These are phyloP conservation scores for Lethocerus indicus DNA, from an alignment of 1,140 invertebrate genomes.

Conservation along the genomic window DNA sequence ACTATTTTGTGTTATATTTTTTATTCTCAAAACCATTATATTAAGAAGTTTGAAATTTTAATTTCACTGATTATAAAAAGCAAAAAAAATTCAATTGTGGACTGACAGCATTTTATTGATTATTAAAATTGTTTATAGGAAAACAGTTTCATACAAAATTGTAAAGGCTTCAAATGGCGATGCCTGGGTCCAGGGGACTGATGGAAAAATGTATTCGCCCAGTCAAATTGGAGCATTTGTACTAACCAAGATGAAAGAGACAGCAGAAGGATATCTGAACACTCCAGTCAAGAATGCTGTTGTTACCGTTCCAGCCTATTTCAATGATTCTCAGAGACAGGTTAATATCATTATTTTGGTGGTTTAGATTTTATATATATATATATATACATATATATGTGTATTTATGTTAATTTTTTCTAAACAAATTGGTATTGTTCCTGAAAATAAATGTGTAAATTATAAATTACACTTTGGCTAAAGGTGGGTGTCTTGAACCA, in stretches of 20 bases:
- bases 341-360: conserved; percentile 21
- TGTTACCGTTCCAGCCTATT: conserved; percentile 89
- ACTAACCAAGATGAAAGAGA: conserved; percentile 92
- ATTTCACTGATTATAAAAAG: too few relatives aligned
- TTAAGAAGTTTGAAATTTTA: too few relatives aligned
- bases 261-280: conserved; percentile 76
- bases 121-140: conserved; percentile 33
- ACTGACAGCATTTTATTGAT: too few relatives aligned
- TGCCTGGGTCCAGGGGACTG: conserved; percentile 88
- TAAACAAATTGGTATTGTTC: background rate
- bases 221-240: conserved; percentile 92
- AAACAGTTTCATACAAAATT: conserved; percentile 93
- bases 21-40: too few relatives aligned
- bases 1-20: too few relatives aligned
- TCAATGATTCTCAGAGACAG: conserved; percentile 91
- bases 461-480: too few relatives aligned
- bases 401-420: too few relatives aligned
- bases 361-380: too few relatives aligned
- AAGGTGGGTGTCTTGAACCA: too few relatives aligned
- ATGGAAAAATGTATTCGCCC: conserved; percentile 89
- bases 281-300: conserved; percentile 78
- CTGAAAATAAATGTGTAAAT: background rate
- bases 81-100: too few relatives aligned
- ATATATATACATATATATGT: too few relatives aligned
- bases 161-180: conserved; percentile 96